phyloP scores from a whole-genome alignment of 37 sponge, comb jelly and placozoan species.

The Hormiphora californensis region DNA sequence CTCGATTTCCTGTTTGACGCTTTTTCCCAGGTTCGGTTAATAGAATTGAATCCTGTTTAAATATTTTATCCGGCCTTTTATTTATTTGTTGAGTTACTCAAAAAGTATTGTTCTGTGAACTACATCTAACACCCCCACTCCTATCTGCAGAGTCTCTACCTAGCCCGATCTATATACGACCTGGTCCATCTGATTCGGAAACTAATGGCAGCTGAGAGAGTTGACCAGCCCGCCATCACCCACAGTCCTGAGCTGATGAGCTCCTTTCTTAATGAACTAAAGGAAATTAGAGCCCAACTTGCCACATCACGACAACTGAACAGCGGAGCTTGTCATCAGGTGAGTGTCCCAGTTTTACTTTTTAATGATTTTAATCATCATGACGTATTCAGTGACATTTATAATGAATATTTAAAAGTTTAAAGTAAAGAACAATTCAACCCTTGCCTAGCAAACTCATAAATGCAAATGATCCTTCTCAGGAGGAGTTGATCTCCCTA shows the following conservation, averaged over 20 bases:
- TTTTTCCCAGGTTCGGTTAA: constrained; percentile 33
- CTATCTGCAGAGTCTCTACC: constrained; percentile 27
- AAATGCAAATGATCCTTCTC: too few species aligned
- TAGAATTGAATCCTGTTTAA: not conserved
- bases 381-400: too few species aligned
- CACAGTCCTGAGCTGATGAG: constrained; percentile 25
- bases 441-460: too few species aligned
- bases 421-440: too few species aligned
- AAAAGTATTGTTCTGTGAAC: too few species aligned
- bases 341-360: too few species aligned
- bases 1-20: constrained; percentile 33
- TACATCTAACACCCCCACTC: too few species aligned
- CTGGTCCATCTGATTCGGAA: constrained; percentile 30
- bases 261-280: constrained; percentile 8
- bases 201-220: constrained; percentile 18
- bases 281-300: not conserved
- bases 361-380: too few species aligned
- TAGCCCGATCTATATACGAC: constrained; percentile 46
- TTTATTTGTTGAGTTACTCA: too few species aligned
- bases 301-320: too few species aligned
- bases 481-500: constrained; percentile 36
- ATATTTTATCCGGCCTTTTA: not conserved
- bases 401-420: too few species aligned
- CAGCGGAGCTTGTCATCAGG: too few species aligned
- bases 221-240: not conserved